Percentiles rank a stretch among this genome's conserved stretches.
Evolutionary conservation across 2,888 invertebrate genomes (phyloP).

Genomic region (Celastrina argiolus): DNA sequence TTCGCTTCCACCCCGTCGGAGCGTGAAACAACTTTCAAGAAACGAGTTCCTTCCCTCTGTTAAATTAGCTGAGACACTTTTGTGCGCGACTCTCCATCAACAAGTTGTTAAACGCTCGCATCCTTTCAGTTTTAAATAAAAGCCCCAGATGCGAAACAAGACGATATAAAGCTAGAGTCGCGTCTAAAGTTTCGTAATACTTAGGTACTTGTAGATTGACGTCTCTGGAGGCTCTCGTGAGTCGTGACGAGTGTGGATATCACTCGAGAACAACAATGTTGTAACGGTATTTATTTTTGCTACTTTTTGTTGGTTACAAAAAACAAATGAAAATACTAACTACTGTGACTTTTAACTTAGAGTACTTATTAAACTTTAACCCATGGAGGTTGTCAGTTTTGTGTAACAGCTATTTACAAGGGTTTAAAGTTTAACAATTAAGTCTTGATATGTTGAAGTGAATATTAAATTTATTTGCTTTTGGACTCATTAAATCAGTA

Average conservation of each 20-base stretch:
- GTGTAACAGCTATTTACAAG: too few relatives aligned
- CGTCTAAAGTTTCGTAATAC: not conserved
- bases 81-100: conserved; percentile 21
- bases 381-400: too few relatives aligned
- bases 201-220: too few relatives aligned
- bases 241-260: not conserved
- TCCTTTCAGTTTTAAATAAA: not conserved
- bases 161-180: conserved; percentile 1
- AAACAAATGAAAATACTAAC: too few relatives aligned
- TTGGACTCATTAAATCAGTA: too few relatives aligned
- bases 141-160: not conserved
- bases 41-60: conserved; percentile 24
- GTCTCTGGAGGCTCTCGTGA: not conserved
- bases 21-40: conserved; percentile 30
- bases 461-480: too few relatives aligned
- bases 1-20: conserved; percentile 25
- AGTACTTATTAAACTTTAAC: too few relatives aligned
- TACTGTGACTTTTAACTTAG: too few relatives aligned
- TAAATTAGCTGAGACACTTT: conserved; percentile 24
- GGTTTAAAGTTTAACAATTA: too few relatives aligned
- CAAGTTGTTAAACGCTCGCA: conserved; percentile 22
- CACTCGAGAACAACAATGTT: not conserved
- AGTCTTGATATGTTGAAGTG: too few relatives aligned
- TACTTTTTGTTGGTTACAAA: not conserved
- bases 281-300: not conserved